Base-by-base conservation (phyloP, 2,113 vertebrate genomes). In the Ptilorrhoa leucosticta region DNA sequence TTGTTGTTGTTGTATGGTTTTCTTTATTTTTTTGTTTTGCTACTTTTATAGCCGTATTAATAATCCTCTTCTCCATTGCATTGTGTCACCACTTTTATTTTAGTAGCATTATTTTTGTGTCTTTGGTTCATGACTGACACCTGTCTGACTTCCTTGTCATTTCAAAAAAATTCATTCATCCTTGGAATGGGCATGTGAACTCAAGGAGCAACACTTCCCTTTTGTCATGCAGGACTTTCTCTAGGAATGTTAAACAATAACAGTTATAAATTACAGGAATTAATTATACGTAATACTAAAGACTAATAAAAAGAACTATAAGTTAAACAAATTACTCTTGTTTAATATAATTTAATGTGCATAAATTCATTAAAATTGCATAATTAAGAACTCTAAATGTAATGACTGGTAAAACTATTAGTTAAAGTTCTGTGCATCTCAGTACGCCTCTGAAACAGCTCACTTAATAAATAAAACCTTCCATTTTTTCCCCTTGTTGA, bases 11-110 rank as follows among this genome's bases (percentile, higher is more conserved):
- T 89, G 40, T 91, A 71, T 89, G 13, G 75, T 95, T 97, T 95
- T 82, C 78, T 95, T 96, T 33, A 44, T 91, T 73, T 95, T 93
- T 95, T 94, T 64, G 31, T 96, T 94, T 96, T 94, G 64, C 31
- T 96, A 44, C 40, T 92, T 77, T 84, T 89, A 70, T 42, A 83
- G 83, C 91, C 56, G 48, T 81, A 96, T 97, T 97, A 96, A 97
- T 96, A 66, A 89, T 92, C 73, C 73, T 96, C 76, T 93, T 94
- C 80, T 97, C 72, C 96, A 6, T 26, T 94, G 86, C 83, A 42
- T 96, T 97, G 95, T 82, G 72, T 96, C 82, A 91, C 5, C 65
- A 39, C 84, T 83, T 96, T 83, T 44, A 78, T 94, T 18, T 84
- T 91, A 72, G 65, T 91, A 89, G 63, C 66, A 6, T 90, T 93